These are phyloP conservation scores for Hyphantria cunea DNA, from an alignment of 1,140 invertebrate species.

Conservation along the genomic window DNA sequence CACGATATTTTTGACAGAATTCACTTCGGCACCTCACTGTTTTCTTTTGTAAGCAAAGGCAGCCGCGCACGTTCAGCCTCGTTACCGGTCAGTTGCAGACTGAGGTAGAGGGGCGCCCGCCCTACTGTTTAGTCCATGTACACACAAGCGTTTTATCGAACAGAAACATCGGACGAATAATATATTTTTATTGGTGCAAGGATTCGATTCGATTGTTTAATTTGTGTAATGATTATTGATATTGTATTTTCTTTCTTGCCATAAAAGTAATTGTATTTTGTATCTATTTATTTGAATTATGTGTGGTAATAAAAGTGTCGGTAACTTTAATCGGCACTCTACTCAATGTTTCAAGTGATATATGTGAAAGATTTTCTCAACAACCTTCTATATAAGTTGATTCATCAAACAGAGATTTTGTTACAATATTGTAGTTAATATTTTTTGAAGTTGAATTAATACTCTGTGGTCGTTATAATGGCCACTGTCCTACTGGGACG, in stretches of 20 bases:
- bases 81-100: conserved; percentile 26
- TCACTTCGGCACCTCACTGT: conserved; percentile 24
- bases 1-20: conserved; percentile 6
- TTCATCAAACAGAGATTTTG: no score
- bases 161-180: conserved; percentile 23
- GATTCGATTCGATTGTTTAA: conserved; percentile 20
- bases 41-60: conserved; percentile 8
- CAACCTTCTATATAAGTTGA: no score
- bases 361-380: no score
- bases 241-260: neutral
- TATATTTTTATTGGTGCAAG: conserved; percentile 22
- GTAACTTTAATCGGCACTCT: no score
- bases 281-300: neutral
- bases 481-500: no score
- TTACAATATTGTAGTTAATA: no score
- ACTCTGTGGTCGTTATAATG: no score
- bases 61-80: conserved; percentile 16
- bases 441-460: no score
- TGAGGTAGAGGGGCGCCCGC: conserved; percentile 26
- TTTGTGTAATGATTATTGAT: conserved; percentile 17
- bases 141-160: conserved; percentile 27
- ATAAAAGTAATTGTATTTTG: neutral
- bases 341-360: no score
- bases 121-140: conserved; percentile 26
- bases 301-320: neutral